Percentiles rank a stretch among this genome's conserved stretches.
These are phyloP conservation scores for Tanaodytes sp. DNA, from an alignment of 2,888 invertebrate genomes.

Conservation along the genomic window DNA sequence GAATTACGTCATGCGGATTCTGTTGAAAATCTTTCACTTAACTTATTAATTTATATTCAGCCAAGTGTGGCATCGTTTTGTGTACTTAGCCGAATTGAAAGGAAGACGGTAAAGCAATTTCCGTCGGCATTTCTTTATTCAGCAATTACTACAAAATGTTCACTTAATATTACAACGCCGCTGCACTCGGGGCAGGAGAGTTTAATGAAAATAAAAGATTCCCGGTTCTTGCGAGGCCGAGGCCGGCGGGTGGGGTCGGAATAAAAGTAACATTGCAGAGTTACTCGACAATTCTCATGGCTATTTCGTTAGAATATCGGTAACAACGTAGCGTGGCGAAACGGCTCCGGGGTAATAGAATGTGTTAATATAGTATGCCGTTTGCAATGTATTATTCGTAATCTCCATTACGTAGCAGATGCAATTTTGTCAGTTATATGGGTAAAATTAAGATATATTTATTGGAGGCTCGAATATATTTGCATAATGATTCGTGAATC, in stretches of 20 bases:
- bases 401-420: constrained; percentile 33
- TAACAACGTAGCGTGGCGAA: constrained; percentile 61
- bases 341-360: constrained; percentile 67
- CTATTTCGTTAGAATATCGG: constrained; percentile 64
- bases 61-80: no score
- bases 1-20: no score
- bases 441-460: constrained; percentile 45
- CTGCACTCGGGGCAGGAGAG: constrained; percentile 27
- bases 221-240: no score
- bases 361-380: constrained; percentile 68
- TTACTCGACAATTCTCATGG: constrained; percentile 57
- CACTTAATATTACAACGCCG: constrained; percentile 24
- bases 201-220: constrained; percentile 43
- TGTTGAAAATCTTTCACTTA: not conserved
- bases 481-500: constrained; percentile 43
- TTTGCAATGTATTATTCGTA: constrained; percentile 36
- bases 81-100: constrained; percentile 22
- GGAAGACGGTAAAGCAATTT: constrained; percentile 5
- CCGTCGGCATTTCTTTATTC: constrained; percentile 12
- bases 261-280: constrained; percentile 29
- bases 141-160: constrained; percentile 29
- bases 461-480: constrained; percentile 31
- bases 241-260: constrained; percentile 9
- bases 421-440: constrained; percentile 34
- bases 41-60: not conserved